Evolutionary conservation across 2,113 vertebrate species (phyloP).

Genomic region (Taurulus bubalis): DNA sequence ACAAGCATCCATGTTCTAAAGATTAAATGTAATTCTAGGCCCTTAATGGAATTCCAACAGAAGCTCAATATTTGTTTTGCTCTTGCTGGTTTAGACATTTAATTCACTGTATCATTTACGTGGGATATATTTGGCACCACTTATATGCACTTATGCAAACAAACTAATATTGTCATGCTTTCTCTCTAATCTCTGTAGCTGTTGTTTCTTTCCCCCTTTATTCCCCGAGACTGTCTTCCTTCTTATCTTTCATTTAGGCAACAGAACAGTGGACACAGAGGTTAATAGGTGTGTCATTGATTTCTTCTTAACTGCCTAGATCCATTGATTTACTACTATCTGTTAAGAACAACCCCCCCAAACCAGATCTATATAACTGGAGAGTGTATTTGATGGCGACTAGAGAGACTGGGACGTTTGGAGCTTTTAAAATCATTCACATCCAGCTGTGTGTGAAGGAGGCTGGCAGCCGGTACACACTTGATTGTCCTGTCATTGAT

Average conservation of each 20-base stretch:
- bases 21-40: neutral
- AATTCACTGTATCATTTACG: neutral
- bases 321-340: conserved; percentile 63
- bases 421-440: conserved; percentile 46
- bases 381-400: conserved; percentile 28
- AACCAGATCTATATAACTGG: neutral
- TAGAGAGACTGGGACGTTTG: neutral
- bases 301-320: conserved; percentile 45
- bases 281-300: conserved; percentile 66
- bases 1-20: neutral
- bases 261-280: conserved; percentile 31
- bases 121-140: neutral
- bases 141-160: neutral
- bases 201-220: neutral
- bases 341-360: neutral
- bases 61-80: neutral
- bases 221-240: conserved; percentile 14
- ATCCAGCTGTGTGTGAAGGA: conserved; percentile 45
- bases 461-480: neutral
- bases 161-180: neutral
- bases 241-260: conserved; percentile 16
- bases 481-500: conserved; percentile 62
- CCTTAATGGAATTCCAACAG: neutral
- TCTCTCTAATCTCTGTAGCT: conserved; percentile 16
- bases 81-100: neutral